These are phyloP conservation scores for Phanerotoma sp. DNA, from an alignment of 2,888 invertebrate species.

Conservation along the genomic window DNA sequence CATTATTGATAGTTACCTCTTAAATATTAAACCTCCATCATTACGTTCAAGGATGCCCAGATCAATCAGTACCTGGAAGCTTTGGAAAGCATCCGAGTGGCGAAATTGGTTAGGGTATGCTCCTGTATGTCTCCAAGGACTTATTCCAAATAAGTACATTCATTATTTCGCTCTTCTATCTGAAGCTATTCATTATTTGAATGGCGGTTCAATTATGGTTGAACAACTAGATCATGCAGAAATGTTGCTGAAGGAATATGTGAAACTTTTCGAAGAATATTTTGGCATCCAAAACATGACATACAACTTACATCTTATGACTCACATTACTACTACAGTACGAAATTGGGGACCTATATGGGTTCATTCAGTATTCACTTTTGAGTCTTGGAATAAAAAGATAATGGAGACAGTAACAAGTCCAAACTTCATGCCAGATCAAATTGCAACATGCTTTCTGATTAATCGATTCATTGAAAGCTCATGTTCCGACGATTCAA, in stretches of 20 bases:
- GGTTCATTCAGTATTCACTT: constrained; percentile 17
- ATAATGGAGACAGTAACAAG: constrained; percentile 12
- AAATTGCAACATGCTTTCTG: background rate
- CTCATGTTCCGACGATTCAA: background rate
- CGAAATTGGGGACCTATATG: constrained; percentile 21
- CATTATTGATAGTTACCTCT: background rate
- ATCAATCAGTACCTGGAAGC: background rate
- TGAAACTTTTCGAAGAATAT: constrained; percentile 3
- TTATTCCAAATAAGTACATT: background rate
- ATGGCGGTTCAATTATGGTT: constrained; percentile 4
- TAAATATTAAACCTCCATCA: background rate
- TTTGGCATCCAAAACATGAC: constrained; percentile 20
- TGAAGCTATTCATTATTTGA: constrained; percentile 9
- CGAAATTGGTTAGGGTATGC: constrained; percentile 6
- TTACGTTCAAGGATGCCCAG: background rate
- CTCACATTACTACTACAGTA: constrained; percentile 10
- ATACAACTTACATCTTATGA: constrained; percentile 19
- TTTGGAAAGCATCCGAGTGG: no score
- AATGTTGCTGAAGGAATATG: constrained; percentile 3
- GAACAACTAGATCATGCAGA: constrained; percentile 4
- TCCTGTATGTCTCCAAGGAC: constrained; percentile 3
- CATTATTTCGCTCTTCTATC: background rate
- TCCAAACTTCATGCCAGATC: background rate
- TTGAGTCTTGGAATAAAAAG: constrained; percentile 25
- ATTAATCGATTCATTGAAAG: background rate